Conservation (phyloP, 2,113 vertebrate genomes). For the Eudorcas thomsonii region DNA sequence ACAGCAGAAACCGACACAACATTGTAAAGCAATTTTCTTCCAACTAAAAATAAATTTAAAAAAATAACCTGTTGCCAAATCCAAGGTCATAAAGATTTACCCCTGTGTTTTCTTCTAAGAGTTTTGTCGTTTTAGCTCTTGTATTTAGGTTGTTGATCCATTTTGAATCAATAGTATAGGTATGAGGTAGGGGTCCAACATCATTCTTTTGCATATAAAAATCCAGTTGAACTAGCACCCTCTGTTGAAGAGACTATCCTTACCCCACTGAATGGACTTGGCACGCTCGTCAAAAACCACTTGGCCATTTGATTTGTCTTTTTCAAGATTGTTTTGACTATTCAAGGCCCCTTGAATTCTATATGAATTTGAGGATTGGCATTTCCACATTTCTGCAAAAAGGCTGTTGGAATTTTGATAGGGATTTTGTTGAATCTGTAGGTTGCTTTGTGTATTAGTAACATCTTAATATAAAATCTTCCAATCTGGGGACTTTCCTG, state of each 20-base stretch:
- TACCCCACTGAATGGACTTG: neutral
- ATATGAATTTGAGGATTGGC: neutral
- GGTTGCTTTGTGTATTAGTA: neutral
- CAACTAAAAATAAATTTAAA: neutral
- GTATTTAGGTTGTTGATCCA: neutral
- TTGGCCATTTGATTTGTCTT: neutral
- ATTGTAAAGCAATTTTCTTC: neutral
- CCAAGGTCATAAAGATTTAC: neutral
- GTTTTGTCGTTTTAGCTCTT: neutral
- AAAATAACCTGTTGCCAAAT: neutral
- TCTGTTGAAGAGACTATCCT: neutral
- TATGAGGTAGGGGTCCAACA: neutral
- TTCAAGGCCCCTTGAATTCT: neutral
- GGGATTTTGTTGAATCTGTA: neutral
- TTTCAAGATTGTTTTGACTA: neutral
- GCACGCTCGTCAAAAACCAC: neutral
- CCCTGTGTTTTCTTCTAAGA: neutral
- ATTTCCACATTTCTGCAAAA: slow-evolving; percentile 3
- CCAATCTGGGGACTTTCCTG: neutral
- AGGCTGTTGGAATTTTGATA: neutral
- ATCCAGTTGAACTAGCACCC: neutral
- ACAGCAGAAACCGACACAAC: neutral
- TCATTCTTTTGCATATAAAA: neutral
- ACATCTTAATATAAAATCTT: slow-evolving; percentile 18
- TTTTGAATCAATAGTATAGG: neutral